Conservation (phyloP, 2,888 invertebrate species). For the Drosophila antonietae region DNA sequence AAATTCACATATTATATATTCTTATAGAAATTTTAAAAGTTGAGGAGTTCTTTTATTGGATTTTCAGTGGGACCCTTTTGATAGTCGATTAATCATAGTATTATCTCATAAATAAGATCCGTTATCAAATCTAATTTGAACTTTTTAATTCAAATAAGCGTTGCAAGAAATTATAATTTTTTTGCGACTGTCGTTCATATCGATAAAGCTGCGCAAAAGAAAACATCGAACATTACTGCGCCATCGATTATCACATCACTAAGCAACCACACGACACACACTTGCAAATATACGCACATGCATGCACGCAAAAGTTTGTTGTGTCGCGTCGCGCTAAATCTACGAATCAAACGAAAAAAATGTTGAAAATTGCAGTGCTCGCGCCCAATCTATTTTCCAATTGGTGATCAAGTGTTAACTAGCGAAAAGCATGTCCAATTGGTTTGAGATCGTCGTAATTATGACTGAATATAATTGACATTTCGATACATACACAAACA, state of each 20-base stretch:
- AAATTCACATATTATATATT: too few species aligned
- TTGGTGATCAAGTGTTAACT: conserved; percentile 28
- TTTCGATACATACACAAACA: conserved; percentile 75
- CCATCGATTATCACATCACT: conserved; percentile 37
- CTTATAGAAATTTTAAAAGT: too few species aligned
- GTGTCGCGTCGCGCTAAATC: conserved; percentile 72
- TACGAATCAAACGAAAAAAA: conserved; percentile 47
- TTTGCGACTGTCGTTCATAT: conserved; percentile 8
- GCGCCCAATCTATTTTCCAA: conserved; percentile 49
- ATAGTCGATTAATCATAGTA: background rate
- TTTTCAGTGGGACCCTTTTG: too few species aligned
- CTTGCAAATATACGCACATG: conserved; percentile 40
- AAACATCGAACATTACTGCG: conserved; percentile 15
- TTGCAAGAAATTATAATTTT: background rate
- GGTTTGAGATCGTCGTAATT: conserved; percentile 28
- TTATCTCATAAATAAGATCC: background rate
- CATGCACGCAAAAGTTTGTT: conserved; percentile 59
- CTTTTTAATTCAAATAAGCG: conserved; percentile 2
- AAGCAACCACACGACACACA: conserved; percentile 42
- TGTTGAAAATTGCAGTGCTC: conserved; percentile 49
- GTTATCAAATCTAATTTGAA: background rate
- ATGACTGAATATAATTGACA: conserved; percentile 61
- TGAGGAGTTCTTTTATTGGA: too few species aligned
- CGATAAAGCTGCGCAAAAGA: conserved; percentile 22
- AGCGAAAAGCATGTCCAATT: conserved; percentile 27